A percentile compares a stretch with the other conserved stretches of the same genome.
phyloP scores from a whole-genome alignment of 2,888 invertebrate genomes.

The Actias luna region DNA sequence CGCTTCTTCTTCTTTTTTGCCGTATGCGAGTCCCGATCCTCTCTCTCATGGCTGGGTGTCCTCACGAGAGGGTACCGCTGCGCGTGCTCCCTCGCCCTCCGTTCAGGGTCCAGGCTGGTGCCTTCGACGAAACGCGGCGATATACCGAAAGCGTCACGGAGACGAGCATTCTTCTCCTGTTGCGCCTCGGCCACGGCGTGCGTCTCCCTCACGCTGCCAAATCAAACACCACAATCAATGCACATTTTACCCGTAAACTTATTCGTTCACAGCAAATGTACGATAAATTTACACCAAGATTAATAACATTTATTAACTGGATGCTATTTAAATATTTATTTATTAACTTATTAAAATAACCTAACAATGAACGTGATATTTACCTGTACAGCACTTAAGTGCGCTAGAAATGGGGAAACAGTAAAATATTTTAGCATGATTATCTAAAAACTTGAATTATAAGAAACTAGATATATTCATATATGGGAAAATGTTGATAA shows the following conservation, averaged over 20 bases:
- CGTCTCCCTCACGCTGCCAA: slow-evolving; percentile 92
- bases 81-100: slow-evolving; percentile 77
- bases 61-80: slow-evolving; percentile 87
- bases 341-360: slow-evolving; percentile 14
- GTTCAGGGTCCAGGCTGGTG: slow-evolving; percentile 92
- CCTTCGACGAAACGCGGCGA: slow-evolving; percentile 97
- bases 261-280: background rate
- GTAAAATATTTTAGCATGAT: slow-evolving; percentile 43
- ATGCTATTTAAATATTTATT: background rate
- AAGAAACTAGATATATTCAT: background rate
- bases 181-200: slow-evolving; percentile 98
- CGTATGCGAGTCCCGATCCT: slow-evolving; percentile 67
- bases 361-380: slow-evolving; percentile 45
- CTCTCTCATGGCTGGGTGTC: slow-evolving; percentile 86
- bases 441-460: slow-evolving; percentile 12
- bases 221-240: background rate
- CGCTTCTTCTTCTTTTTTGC: slow-evolving; percentile 88
- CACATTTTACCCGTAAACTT: background rate
- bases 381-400: slow-evolving; percentile 77
- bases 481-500: background rate
- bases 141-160: slow-evolving; percentile 97
- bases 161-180: slow-evolving; percentile 95
- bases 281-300: background rate
- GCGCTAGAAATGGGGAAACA: slow-evolving; percentile 78
- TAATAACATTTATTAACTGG: background rate